Conservation (phyloP, 2,797 vertebrate genomes). For the Hafferia zeledoni region DNA sequence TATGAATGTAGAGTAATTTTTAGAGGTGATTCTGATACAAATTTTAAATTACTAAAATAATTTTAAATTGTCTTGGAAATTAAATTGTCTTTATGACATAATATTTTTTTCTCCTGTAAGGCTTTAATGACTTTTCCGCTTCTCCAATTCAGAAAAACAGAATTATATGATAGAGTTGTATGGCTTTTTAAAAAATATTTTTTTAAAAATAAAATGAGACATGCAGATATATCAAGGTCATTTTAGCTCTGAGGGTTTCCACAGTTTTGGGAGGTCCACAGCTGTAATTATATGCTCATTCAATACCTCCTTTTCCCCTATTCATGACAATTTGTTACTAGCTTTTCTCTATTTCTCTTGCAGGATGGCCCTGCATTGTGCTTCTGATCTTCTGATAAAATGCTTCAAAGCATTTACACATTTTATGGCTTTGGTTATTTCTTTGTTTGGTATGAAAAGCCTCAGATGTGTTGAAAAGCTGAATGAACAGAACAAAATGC, state of each 20-base stretch:
- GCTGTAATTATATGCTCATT: not conserved
- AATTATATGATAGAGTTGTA: not conserved
- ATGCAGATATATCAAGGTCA: not conserved
- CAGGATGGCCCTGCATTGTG: not conserved
- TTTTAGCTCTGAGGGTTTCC: not conserved
- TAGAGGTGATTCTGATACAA: not conserved
- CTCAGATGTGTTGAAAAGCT: not conserved
- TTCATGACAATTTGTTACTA: not conserved
- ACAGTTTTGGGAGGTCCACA: not conserved
- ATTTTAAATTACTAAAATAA: accelerated
- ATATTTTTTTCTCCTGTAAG: not conserved
- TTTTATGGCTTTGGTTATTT: not conserved
- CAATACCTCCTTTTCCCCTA: not conserved
- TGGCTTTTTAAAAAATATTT: not conserved
- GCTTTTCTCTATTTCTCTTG: not conserved
- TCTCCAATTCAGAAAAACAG: not conserved
- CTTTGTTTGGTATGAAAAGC: not conserved
- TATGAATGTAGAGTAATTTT: not conserved
- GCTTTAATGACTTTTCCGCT: accelerated
- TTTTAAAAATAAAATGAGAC: not conserved
- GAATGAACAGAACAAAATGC: not conserved
- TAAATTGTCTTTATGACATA: not conserved
- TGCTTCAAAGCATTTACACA: not conserved
- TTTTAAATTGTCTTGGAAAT: not conserved
- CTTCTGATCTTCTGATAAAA: not conserved